Percentiles rank a stretch among this genome's conserved stretches.
phyloP scores from a whole-genome alignment of 1,140 invertebrate genomes.

The Zaprionus gabonicus region DNA sequence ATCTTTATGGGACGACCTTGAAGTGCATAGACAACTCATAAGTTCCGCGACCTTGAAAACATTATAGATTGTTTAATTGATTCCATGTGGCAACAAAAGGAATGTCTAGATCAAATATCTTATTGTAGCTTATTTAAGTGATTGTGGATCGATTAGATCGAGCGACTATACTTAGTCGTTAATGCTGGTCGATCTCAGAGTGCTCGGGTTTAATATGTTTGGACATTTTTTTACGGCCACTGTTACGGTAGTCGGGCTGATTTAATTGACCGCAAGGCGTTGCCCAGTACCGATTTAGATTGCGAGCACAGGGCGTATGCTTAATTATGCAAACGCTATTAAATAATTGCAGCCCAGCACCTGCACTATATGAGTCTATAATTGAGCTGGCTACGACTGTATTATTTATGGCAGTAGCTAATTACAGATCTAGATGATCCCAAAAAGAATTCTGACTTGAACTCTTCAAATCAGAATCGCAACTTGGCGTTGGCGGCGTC shows the following conservation, averaged over 20 bases:
- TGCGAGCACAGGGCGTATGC: conserved; percentile 73
- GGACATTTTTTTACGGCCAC: conserved; percentile 31
- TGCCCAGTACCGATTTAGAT: conserved; percentile 32
- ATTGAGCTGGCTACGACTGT: conserved; percentile 1
- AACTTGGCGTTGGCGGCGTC: neutral
- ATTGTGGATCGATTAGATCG: conserved; percentile 14
- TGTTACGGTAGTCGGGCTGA: conserved; percentile 58
- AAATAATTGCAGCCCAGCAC: conserved; percentile 63
- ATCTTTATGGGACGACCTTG: conserved; percentile 42
- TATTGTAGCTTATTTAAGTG: conserved; percentile 51
- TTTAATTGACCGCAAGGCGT: conserved; percentile 59
- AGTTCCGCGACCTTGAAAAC: conserved; percentile 53
- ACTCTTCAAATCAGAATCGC: conserved; percentile 34
- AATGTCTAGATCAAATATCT: conserved; percentile 59
- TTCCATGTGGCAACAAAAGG: conserved; percentile 53
- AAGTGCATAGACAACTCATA: neutral
- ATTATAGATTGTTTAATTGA: conserved; percentile 64
- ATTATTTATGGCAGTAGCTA: conserved; percentile 61
- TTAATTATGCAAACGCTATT: conserved; percentile 78
- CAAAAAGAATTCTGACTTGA: conserved; percentile 63
- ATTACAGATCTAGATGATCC: conserved; percentile 63
- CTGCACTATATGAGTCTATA: conserved; percentile 50
- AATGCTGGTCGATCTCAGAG: conserved; percentile 25
- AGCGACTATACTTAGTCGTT: conserved; percentile 45
- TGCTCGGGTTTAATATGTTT: conserved; percentile 41